Conservation (phyloP, 1,140 invertebrate species). For the Trachymyrmex cornetzi region DNA sequence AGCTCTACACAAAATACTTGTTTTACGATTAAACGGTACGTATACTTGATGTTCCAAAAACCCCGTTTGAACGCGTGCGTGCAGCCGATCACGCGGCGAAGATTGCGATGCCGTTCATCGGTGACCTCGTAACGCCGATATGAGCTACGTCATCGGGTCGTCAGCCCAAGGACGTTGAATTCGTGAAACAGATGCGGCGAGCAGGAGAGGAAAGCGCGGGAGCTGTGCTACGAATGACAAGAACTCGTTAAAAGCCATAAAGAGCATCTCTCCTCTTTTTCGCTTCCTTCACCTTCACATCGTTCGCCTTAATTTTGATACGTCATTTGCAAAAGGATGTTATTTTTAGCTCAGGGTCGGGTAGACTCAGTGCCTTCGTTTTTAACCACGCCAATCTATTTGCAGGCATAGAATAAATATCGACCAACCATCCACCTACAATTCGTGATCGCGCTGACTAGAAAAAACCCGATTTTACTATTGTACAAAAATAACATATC, state of each 20-base stretch:
- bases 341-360: conserved; percentile 44
- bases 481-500: conserved; percentile 14
- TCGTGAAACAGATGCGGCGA: conserved; percentile 44
- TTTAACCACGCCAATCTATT: conserved; percentile 49
- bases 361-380: conserved; percentile 12
- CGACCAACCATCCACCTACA: neutral
- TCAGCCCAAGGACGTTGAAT: conserved; percentile 62
- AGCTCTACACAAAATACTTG: conserved; percentile 1
- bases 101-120: conserved; percentile 61
- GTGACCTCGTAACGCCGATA: conserved; percentile 60
- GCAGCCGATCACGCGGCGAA: conserved; percentile 44
- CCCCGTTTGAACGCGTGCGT: conserved; percentile 40
- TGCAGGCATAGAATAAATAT: conserved; percentile 23
- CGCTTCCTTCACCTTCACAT: neutral
- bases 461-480: conserved; percentile 26
- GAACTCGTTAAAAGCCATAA: conserved; percentile 13
- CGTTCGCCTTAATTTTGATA: conserved; percentile 1
- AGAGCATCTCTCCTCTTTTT: neutral
- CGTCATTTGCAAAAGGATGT: conserved; percentile 18
- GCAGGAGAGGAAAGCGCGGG: conserved; percentile 12
- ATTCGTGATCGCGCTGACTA: neutral
- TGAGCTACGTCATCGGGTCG: conserved; percentile 50
- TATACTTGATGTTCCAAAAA: conserved; percentile 53
- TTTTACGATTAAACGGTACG: conserved; percentile 32
- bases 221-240: conserved; percentile 32